Evolutionary conservation across 1,140 invertebrate genomes (phyloP), one percentile per base, ranked within the genome.

Genomic region (Sitophilus oryzae): DNA sequence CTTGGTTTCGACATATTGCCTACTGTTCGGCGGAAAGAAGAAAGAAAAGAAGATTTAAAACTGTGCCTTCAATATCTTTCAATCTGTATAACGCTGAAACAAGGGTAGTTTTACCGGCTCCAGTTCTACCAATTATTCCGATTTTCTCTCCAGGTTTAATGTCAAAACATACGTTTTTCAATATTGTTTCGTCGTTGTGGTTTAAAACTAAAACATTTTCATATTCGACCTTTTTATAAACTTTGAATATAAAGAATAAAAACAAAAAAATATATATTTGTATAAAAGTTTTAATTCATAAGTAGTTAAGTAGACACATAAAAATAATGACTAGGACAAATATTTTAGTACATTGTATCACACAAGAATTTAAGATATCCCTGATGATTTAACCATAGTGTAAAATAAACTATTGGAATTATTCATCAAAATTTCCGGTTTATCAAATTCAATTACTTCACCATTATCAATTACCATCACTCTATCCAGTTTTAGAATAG

Each of bases 1-100:
- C n/a, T n/a, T n/a, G n/a, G n/a, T n/a, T n/a, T n/a, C n/a, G n/a
- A n/a, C n/a, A n/a, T n/a, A n/a, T n/a, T n/a, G n/a, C n/a, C n/a
- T n/a, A n/a, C n/a, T n/a, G n/a, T n/a, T n/a, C n/a, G n/a, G n/a
- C n/a, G n/a, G n/a, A n/a, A n/a, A n/a, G n/a, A n/a, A n/a, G n/a
- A n/a, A n/a, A n/a, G n/a, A n/a, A n/a, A n/a, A n/a, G n/a, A n/a
- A n/a, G n/a, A n/a, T 6, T 40, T 15, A 40, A 40, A 6, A 40
- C 14, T 6, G 4, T 40, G 5, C 38, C 38, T 8, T 40, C 14
- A 82, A 54, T 68, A 22, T 82, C 77, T 20, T 79, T 79, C 22
- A 91, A 63, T n/a, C 86, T 74, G 62, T 90, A 89, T 2, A 91
- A 72, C 2, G 83, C 79, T 3, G 81, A 75, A 35, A 89, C 85